These are phyloP conservation scores for Drosophila yakuba DNA, from an alignment of 1,140 invertebrate species.

Conservation along the genomic window DNA sequence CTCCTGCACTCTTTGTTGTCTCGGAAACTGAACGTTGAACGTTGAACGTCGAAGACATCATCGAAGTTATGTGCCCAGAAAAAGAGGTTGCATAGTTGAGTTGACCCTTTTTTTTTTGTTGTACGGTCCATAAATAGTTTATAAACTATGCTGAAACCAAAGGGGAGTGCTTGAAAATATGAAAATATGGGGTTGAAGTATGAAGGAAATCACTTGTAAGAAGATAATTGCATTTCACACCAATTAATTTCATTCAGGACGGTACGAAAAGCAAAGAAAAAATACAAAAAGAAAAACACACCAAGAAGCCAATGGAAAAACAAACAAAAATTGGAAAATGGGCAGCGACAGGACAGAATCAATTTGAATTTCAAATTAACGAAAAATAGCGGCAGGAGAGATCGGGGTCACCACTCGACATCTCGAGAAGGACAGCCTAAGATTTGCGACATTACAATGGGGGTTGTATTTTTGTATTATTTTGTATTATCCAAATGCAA, in stretches of 20 bases:
- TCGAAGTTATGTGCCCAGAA: slow-evolving; percentile 72
- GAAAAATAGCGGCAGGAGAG: slow-evolving; percentile 20
- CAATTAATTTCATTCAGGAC: slow-evolving; percentile 63
- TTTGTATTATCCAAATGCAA: slow-evolving; percentile 43
- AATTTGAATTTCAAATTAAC: slow-evolving; percentile 76
- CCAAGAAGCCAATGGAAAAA: slow-evolving; percentile 50
- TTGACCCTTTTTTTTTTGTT: slow-evolving; percentile 60
- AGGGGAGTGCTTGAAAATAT: background rate
- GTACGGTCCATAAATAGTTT: slow-evolving; percentile 68
- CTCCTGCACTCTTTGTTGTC: slow-evolving; percentile 65
- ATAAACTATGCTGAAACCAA: slow-evolving; percentile 63
- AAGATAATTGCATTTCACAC: slow-evolving; percentile 71
- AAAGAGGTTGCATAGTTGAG: slow-evolving; percentile 69
- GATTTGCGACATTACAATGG: slow-evolving; percentile 44
- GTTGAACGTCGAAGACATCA: slow-evolving; percentile 76
- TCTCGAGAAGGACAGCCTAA: slow-evolving; percentile 12
- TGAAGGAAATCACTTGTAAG: slow-evolving; percentile 1
- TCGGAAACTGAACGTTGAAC: slow-evolving; percentile 60
- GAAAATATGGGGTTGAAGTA: background rate
- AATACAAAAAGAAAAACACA: slow-evolving; percentile 12
- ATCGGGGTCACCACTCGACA: slow-evolving; percentile 2
- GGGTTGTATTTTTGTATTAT: background rate
- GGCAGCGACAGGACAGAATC: slow-evolving; percentile 48
- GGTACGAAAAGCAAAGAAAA: too few species aligned
- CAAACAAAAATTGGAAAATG: slow-evolving; percentile 52